Base-by-base conservation (phyloP, 2,888 invertebrate genomes). In the Acanthosepion lycidas region DNA sequence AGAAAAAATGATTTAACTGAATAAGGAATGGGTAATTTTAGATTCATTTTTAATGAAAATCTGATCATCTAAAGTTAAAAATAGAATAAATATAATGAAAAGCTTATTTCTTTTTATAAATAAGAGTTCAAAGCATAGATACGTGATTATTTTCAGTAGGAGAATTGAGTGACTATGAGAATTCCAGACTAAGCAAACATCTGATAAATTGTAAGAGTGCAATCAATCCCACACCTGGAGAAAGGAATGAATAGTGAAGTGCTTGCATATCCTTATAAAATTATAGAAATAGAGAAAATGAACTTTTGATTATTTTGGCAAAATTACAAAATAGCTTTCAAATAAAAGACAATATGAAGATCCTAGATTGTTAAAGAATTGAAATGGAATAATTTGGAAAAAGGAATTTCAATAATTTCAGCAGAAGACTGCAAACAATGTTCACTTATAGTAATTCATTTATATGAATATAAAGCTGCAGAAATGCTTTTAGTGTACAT, bases 341-440 rank as follows among this genome's bases (percentile, higher is more conserved):
- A 78, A n/a, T 78, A 78, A 78, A 78, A 78, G n/a, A 78, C 78
- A 78, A 78, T 78, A 78, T 28, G 12, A 78, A 78, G n/a, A n/a
- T n/a, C n/a, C n/a, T n/a, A 78, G n/a, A 78, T 78, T 78, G 78
- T 15, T 78, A n/a, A n/a, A 78, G 78, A 78, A 78, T 78, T 78
- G 78, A 78, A 78, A 78, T 78, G n/a, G 78, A 78, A 78, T 78
- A 78, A 78, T 78, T 78, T 78, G 78, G 78, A n/a, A 78, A 78
- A 78, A 78, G 78, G 78, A 78, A 78, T 78, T 78, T 78, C 78
- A 78, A 78, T 78, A 78, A 78, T 78, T 78, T 78, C n/a, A n/a
- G 78, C n/a, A n/a, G 78, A 78, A 78, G 78, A 78, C 78, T 59
- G 59, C 59, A 59, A 78, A 78, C 78, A 78, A 78, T 78, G 78